Evolutionary conservation across 2,888 invertebrate genomes (phyloP), one percentile per base, ranked within the genome.

Genomic region (Willowsia nigromaculata): DNA sequence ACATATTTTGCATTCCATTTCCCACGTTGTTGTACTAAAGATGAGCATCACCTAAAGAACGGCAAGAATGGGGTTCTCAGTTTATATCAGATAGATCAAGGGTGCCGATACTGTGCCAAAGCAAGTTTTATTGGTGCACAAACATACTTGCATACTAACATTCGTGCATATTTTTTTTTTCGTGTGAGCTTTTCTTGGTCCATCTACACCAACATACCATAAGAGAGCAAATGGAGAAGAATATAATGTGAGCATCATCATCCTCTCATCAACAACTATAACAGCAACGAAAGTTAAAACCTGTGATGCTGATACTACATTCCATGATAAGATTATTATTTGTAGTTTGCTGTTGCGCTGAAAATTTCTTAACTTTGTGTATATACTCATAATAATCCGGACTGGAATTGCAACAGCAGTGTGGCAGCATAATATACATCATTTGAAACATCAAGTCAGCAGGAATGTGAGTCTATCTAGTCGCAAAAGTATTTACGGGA

Each of bases 51-150:
- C 27, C 33, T 33, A 37, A 65, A 40, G 15, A 62, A 62, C 15
- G 30, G 13, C 33, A 62, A 30, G 22, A 25, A 56, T 25, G 30
- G 56, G 15, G n/a, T 7, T 59, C 4, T 22, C 4, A 30, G 25
- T 62, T 30, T 18, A 30, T 62, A 30, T 62, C 22, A n/a, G 71
- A 71, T 37, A 71, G 71, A 71, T 71, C 71, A 71, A 71, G 71
- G 71, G 71, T 76, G 76, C 33, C 50, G 76, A 76, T 76, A 71
- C 22, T 71, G 40, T 71, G 43, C 71, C 71, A 71, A 43, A 18
- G 40, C 40, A 43, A 43, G 43, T 71, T 71, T 71, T 71, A 71
- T 71, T 40, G 43, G n/a, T 25, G 25, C 40, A 40, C 43, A 71
- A 40, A 71, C 30, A 62, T n/a, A 62, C n/a, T n/a, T n/a, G n/a